Evolutionary conservation across 2,113 vertebrate species (phyloP), one percentile per base, ranked within the genome.

Genomic region (Gymnorhina tibicen): DNA sequence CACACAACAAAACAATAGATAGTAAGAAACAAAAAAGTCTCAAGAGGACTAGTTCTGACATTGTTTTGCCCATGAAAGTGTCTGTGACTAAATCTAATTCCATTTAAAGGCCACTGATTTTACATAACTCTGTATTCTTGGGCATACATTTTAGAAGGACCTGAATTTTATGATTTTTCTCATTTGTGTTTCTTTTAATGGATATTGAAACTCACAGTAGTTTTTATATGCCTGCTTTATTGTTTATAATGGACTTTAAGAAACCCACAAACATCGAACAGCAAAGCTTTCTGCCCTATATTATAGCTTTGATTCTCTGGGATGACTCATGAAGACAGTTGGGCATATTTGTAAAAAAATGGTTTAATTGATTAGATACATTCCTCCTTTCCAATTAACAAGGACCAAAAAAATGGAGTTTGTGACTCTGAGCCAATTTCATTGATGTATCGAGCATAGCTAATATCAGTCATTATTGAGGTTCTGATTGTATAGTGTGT

Each of bases 371-470:
- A 47, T 87, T 73, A 79, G 13, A 35, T 47, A 37, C 28, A 59
- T 76, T 87, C 8, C 37, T 95, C 50, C 55, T 83, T 87, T 67
- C 39, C 32, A 89, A 91, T 94, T 96, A 95, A 91, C 91, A 70
- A 67, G 42, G 21, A 73, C 42, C 17, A 24, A 59, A 78, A 62
- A 80, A 49, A 16, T 3, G 26, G 19, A 85, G 39, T 69, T 70
- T 87, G n/a, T 76, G 46, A 53, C n/a, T 67, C 44, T 59, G 50
- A 95, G 58, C 53, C 58, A 85, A 85, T 70, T 59, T 87, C 74
- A 41, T 30, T 87, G 86, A 87, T 87, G 66, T 91, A 80, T 60
- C 46, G 55, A 89, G 55, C 93, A 87, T 41, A 74, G 75, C 69
- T 94, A 89, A 47, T 72, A 92, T 52, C 74, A 70, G 59, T 69